A percentile compares a stretch with the other conserved stretches of the same genome.
phyloP scores from a whole-genome alignment of 2,113 vertebrate species.

The Xenopus tropicalis region UCB_Xtro_10.0 CM004447.2:114339001-114339500 shows the following conservation, averaged over 20 bases:
- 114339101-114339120: too few relatives aligned
- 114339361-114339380: constrained; percentile 11
- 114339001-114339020: too few relatives aligned
- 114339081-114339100: too few relatives aligned
- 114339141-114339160: too few relatives aligned
- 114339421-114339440: constrained; percentile 39
- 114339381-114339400: constrained; percentile 19
- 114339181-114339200: too few relatives aligned
- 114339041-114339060: too few relatives aligned
- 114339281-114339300: constrained; percentile 6
- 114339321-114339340: constrained; percentile 14
- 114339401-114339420: constrained; percentile 36
- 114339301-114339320: constrained; percentile 3
- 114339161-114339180: too few relatives aligned
- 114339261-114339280: background rate
- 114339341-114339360: background rate
- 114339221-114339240: too few relatives aligned
- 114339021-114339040: too few relatives aligned
- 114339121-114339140: too few relatives aligned
- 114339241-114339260: background rate
- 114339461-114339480: constrained; percentile 38
- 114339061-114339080: too few relatives aligned
- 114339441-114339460: constrained; percentile 37
- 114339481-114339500: constrained; percentile 44
- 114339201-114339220: too few relatives aligned